Percentiles rank a stretch among this genome's conserved stretches.
Evolutionary conservation across 92 coral and sea anemone species (phyloP).

Genomic region (Porites rus): DNA sequence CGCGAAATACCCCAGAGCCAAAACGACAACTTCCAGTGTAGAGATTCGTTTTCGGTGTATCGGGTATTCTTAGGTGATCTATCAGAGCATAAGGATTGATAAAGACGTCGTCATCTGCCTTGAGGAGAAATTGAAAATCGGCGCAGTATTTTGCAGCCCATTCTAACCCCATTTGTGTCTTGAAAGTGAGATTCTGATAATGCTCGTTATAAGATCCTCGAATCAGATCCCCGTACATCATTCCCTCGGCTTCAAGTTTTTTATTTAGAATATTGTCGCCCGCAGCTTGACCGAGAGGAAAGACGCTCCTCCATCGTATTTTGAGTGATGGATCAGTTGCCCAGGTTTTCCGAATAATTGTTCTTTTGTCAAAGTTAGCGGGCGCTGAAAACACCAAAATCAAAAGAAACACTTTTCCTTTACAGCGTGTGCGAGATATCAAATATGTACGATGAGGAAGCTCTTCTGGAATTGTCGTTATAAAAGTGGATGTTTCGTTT

Average conservation of each 20-base stretch:
- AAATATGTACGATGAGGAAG: neutral
- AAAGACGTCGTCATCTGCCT: constrained; percentile 10
- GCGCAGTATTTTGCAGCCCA: constrained; percentile 66
- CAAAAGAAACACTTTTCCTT: constrained; percentile 4
- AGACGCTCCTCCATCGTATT: constrained; percentile 58
- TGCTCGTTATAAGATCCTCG: constrained; percentile 46
- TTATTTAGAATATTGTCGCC: constrained; percentile 10
- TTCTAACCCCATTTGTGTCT: constrained; percentile 75
- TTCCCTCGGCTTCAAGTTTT: constrained; percentile 28
- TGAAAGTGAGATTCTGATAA: constrained; percentile 56
- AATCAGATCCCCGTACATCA: constrained; percentile 56
- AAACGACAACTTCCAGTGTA: constrained; percentile 53
- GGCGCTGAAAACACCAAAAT: constrained; percentile 60
- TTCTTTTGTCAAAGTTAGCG: constrained; percentile 44
- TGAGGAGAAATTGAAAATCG: constrained; percentile 55
- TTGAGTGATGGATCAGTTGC: constrained; percentile 33
- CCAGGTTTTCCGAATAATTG: constrained; percentile 66
- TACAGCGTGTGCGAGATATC: neutral
- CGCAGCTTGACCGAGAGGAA: constrained; percentile 16
- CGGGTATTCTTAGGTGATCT: neutral
- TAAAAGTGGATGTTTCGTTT: neutral
- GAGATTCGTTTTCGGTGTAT: constrained; percentile 36
- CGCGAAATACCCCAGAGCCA: constrained; percentile 25
- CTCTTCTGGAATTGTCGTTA: neutral
- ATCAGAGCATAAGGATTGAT: constrained; percentile 50